phyloP scores from a whole-genome alignment of 2,113 vertebrate genomes.

The Pseudopodoces humilis region DNA sequence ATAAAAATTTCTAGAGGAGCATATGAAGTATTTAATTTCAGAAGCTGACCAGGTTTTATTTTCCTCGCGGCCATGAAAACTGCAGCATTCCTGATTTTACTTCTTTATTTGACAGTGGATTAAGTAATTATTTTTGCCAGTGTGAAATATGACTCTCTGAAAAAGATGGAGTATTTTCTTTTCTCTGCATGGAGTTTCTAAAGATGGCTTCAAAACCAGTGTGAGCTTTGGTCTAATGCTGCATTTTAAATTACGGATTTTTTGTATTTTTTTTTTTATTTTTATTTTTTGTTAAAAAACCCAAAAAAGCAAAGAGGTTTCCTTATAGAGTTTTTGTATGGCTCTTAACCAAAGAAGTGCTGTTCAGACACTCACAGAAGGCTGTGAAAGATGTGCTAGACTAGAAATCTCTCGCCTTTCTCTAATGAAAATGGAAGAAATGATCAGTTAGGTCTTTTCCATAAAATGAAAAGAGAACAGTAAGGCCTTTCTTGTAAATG shows the following conservation, averaged over 20 bases:
- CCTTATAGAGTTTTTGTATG: background rate
- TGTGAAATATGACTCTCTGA: background rate
- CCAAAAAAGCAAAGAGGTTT: background rate
- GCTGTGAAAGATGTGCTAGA: background rate
- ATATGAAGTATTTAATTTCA: background rate
- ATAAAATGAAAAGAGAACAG: background rate
- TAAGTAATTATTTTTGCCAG: background rate
- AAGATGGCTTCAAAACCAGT: background rate
- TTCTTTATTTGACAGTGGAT: background rate
- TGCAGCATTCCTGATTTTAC: background rate
- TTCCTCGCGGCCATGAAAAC: background rate
- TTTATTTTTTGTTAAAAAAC: background rate
- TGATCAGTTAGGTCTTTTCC: background rate
- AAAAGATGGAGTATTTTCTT: background rate
- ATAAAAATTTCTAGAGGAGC: background rate
- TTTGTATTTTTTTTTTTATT: too few species aligned
- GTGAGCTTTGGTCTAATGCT: background rate
- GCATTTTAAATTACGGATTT: background rate
- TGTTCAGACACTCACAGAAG: background rate
- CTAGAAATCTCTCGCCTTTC: background rate
- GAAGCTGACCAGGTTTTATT: background rate
- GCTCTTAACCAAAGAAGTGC: background rate
- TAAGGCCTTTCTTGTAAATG: conserved; percentile 1
- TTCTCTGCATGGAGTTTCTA: background rate
- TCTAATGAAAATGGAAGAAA: background rate